phyloP scores from a whole-genome alignment of 2,797 vertebrate genomes.

The Uromys caudimaculatus region DNA sequence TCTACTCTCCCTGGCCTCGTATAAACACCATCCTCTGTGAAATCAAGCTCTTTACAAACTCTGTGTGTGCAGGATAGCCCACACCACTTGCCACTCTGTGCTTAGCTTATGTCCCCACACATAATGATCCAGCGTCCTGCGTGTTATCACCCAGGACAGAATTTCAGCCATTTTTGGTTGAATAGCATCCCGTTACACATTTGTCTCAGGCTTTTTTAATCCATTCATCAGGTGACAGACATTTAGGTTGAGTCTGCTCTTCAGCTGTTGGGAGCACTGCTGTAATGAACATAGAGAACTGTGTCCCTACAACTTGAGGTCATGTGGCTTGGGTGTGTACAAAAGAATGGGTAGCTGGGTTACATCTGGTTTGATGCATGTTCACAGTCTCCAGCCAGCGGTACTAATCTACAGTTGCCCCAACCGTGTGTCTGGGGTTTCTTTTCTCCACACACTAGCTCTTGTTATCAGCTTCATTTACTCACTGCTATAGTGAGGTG shows the following conservation, averaged over 20 bases:
- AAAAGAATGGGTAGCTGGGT: neutral
- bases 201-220: neutral
- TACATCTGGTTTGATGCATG: neutral
- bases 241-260: neutral
- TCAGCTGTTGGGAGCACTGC: neutral
- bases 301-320: neutral
- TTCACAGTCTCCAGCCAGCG: neutral
- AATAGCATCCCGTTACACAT: neutral
- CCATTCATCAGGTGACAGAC: neutral
- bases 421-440: neutral
- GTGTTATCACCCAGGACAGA: neutral
- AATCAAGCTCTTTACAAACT: neutral
- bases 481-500: neutral
- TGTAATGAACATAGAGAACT: neutral
- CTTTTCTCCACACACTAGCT: neutral
- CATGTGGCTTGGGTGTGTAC: neutral
- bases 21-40: no score
- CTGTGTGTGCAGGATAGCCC: accelerated
- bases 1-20: neutral
- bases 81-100: neutral
- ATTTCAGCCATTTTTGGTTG: neutral
- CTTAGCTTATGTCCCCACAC: no score
- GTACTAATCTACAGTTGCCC: neutral
- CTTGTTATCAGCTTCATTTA: neutral
- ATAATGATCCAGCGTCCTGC: neutral